These are phyloP conservation scores for Drosophila atripex DNA, from an alignment of 2,888 invertebrate genomes.

Conservation along the genomic window DNA sequence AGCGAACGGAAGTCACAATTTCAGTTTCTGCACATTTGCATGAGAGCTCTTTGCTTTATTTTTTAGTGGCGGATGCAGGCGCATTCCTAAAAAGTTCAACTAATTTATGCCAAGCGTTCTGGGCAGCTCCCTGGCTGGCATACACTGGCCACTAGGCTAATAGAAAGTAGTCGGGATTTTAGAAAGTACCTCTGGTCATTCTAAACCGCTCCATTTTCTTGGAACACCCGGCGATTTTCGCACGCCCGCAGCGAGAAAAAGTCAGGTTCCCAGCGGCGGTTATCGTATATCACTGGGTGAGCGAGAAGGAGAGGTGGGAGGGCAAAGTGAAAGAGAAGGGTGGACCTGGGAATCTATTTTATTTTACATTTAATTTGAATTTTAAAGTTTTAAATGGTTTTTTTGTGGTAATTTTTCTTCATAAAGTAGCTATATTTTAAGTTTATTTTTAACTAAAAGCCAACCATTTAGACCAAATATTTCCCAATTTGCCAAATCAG, in stretches of 20 bases:
- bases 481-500: constrained; percentile 17
- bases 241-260: constrained; percentile 44
- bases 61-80: constrained; percentile 53
- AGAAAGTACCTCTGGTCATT: constrained; percentile 36
- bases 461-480: background rate
- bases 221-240: constrained; percentile 43
- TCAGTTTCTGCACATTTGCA: constrained; percentile 47
- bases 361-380: background rate
- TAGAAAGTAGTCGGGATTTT: constrained; percentile 53
- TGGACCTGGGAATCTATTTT: too few species aligned
- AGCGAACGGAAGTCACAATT: constrained; percentile 65
- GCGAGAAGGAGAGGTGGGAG: background rate
- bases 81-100: constrained; percentile 48
- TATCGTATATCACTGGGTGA: constrained; percentile 30
- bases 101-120: constrained; percentile 56
- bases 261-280: constrained; percentile 18
- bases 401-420: background rate
- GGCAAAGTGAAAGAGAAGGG: too few species aligned
- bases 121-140: constrained; percentile 10
- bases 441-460: background rate
- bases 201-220: constrained; percentile 1
- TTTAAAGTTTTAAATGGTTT: background rate
- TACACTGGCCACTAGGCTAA: constrained; percentile 28
- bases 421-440: too few species aligned
- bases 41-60: constrained; percentile 32